Conservation (phyloP, 2,888 invertebrate species). For the Lepas anatifera region DNA sequence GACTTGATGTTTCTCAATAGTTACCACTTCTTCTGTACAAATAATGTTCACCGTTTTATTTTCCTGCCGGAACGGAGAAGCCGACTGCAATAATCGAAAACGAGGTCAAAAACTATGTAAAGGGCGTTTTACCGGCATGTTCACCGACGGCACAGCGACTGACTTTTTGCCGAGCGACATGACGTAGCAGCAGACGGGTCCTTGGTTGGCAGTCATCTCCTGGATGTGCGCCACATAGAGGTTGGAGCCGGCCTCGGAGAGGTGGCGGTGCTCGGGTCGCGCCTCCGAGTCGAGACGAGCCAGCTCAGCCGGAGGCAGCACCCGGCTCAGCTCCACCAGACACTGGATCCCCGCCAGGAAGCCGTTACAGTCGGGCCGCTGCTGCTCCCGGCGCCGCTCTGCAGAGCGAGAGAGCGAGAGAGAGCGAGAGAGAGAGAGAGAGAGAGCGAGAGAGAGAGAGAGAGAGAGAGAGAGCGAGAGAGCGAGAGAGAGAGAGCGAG, state of each 20-base stretch:
- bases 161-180: conserved; percentile 46
- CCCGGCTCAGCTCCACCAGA: neutral
- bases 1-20: no score
- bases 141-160: conserved; percentile 21
- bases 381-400: conserved; percentile 1
- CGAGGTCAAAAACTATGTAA: no score
- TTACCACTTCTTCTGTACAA: no score
- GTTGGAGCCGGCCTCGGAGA: conserved; percentile 2
- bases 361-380: conserved; percentile 10
- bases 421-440: no score
- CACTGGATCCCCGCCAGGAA: conserved; percentile 7
- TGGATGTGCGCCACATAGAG: conserved; percentile 64
- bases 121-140: no score
- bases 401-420: no score
- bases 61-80: no score
- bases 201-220: conserved; percentile 94
- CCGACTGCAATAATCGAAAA: no score
- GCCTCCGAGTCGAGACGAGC: conserved; percentile 3
- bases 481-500: no score
- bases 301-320: neutral
- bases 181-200: conserved; percentile 85
- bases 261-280: conserved; percentile 1
- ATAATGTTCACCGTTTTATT: no score
- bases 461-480: no score
- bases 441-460: no score